Conservation (phyloP, 1,140 invertebrate species). For the Ostrea edulis region DNA sequence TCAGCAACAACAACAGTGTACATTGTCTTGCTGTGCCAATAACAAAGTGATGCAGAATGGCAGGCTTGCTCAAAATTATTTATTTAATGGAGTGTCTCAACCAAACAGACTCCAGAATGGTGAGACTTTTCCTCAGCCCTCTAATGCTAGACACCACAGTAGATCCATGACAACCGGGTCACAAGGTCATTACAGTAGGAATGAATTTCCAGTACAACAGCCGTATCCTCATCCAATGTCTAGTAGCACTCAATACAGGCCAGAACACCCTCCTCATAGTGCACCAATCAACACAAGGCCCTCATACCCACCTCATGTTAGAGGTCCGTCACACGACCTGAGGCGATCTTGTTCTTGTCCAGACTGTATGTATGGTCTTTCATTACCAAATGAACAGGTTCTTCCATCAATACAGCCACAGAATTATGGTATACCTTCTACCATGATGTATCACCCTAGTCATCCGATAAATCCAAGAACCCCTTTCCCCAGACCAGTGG, state of each 20-base stretch:
- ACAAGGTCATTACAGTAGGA: neutral
- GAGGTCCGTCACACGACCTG: neutral
- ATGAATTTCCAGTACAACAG: conserved; percentile 10
- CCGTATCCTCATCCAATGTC: neutral
- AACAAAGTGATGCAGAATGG: conserved; percentile 15
- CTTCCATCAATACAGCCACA: neutral
- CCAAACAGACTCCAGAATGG: neutral
- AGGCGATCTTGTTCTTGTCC: conserved; percentile 17
- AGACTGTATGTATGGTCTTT: neutral
- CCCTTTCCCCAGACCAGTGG: neutral
- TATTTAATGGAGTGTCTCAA: neutral
- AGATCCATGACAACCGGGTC: neutral
- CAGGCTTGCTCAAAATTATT: conserved; percentile 1
- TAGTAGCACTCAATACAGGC: neutral
- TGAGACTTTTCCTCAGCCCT: conserved; percentile 17
- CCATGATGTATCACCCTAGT: neutral
- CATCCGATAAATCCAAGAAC: neutral
- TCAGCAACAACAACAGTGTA: neutral
- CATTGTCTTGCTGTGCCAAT: conserved; percentile 14
- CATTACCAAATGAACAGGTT: neutral
- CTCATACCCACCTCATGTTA: neutral
- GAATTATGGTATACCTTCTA: neutral
- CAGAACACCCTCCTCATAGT: neutral
- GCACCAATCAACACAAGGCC: neutral
- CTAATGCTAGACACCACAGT: neutral